These are phyloP conservation scores for rat (Rattus norvegicus) DNA, from an alignment of 2,113 vertebrate genomes.

Conservation along the genomic window DNA sequence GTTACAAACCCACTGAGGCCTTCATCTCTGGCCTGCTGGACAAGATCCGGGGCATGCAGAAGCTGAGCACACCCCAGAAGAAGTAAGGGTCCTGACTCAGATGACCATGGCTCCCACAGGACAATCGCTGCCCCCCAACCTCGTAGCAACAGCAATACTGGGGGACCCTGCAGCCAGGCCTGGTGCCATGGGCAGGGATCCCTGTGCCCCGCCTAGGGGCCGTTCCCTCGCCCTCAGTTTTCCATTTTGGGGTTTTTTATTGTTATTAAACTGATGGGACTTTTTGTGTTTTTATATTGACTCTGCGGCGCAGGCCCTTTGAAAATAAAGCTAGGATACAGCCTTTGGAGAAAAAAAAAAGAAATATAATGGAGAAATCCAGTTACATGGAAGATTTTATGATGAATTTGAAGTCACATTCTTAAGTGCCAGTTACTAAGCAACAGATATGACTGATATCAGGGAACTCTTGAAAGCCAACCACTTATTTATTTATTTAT, in stretches of 20 bases:
- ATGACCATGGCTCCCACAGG: constrained; percentile 71
- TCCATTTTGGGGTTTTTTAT: constrained; percentile 83
- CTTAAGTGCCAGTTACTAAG: background rate
- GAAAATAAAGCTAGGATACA: constrained; percentile 75
- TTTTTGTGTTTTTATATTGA: constrained; percentile 85
- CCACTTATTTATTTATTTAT: background rate
- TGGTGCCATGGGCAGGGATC: constrained; percentile 74
- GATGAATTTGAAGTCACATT: background rate
- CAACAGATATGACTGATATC: background rate
- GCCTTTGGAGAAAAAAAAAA: constrained; percentile 78
- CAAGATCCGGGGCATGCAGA: constrained; percentile 96
- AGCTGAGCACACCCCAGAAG: constrained; percentile 95
- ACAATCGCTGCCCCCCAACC: constrained; percentile 78
- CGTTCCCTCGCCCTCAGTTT: constrained; percentile 70
- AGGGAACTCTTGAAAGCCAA: background rate
- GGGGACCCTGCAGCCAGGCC: constrained; percentile 72
- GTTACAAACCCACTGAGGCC: constrained; percentile 96
- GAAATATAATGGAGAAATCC: too few relatives aligned
- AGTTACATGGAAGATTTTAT: background rate
- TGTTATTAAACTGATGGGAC: constrained; percentile 83
- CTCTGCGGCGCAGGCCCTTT: constrained; percentile 75
- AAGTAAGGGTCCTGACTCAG: constrained; percentile 86
- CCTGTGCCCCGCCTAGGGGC: constrained; percentile 68
- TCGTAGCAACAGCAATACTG: constrained; percentile 81
- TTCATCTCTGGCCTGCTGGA: constrained; percentile 93